Conservation (phyloP, 2,888 invertebrate species). For the Cosmia trapezina region DNA sequence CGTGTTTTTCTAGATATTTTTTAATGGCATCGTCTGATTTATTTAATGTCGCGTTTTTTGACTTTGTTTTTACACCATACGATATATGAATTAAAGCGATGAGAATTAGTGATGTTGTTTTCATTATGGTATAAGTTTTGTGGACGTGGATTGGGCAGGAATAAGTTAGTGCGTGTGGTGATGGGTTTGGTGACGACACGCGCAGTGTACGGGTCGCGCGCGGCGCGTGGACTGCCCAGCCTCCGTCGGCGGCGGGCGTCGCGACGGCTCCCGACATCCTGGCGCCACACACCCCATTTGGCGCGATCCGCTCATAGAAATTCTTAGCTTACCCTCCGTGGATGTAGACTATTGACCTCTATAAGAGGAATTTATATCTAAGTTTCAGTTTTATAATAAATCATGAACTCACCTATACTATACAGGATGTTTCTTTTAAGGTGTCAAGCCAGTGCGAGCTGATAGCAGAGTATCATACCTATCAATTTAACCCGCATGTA, state of each 20-base stretch:
- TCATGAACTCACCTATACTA: background rate
- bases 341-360: slow-evolving; percentile 44
- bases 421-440: too few species aligned
- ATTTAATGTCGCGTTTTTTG: slow-evolving; percentile 58
- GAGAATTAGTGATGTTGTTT: slow-evolving; percentile 41
- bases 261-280: slow-evolving; percentile 72
- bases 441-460: too few species aligned
- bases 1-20: slow-evolving; percentile 78
- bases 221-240: slow-evolving; percentile 62
- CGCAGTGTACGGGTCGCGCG: slow-evolving; percentile 58
- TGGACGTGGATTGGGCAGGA: slow-evolving; percentile 3
- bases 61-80: slow-evolving; percentile 66
- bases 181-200: slow-evolving; percentile 6
- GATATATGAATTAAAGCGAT: slow-evolving; percentile 46
- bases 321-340: slow-evolving; percentile 16
- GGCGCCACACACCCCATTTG: slow-evolving; percentile 72
- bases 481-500: too few species aligned
- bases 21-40: slow-evolving; percentile 75
- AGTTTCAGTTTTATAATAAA: slow-evolving; percentile 3
- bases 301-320: slow-evolving; percentile 36
- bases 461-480: too few species aligned
- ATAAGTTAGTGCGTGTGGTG: background rate
- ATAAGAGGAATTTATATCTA: slow-evolving; percentile 8
- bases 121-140: slow-evolving; percentile 48
- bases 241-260: slow-evolving; percentile 57